Conservation (phyloP, 2,888 invertebrate species). For the Dolomedes plantarius region DNA sequence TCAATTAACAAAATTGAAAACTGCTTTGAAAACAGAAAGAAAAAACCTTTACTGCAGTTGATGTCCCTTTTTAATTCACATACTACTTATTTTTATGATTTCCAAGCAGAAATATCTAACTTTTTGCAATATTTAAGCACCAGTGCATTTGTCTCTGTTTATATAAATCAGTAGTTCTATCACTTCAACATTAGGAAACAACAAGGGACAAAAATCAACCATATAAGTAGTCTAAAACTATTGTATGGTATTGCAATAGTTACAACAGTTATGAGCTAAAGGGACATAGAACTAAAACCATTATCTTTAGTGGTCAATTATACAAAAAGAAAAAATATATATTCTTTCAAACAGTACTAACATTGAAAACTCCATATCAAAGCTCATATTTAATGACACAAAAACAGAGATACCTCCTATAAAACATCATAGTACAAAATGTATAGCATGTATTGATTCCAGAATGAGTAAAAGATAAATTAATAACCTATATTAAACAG, state of each 20-base stretch:
- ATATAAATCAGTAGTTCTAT: neutral
- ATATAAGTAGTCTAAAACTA: neutral
- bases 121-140: neutral
- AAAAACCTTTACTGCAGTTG: too few relatives aligned
- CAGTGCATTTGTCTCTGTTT: neutral
- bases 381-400: neutral
- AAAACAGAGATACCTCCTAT: neutral
- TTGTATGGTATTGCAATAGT: too few relatives aligned
- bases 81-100: too few relatives aligned
- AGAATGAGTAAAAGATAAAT: too few relatives aligned
- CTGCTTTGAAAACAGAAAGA: too few relatives aligned
- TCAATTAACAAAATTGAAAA: too few relatives aligned
- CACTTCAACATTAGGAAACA: neutral
- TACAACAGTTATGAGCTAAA: neutral
- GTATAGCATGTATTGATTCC: too few relatives aligned
- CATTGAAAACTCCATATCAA: neutral
- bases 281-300: neutral
- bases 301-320: neutral
- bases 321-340: neutral
- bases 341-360: neutral
- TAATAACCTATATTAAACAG: too few relatives aligned
- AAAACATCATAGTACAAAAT: neutral
- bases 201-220: neutral
- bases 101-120: too few relatives aligned
- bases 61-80: too few relatives aligned